Evolutionary conservation across 2,113 vertebrate species (phyloP), one percentile per base, ranked within the genome.

Genomic region (Cariama cristata): DNA sequence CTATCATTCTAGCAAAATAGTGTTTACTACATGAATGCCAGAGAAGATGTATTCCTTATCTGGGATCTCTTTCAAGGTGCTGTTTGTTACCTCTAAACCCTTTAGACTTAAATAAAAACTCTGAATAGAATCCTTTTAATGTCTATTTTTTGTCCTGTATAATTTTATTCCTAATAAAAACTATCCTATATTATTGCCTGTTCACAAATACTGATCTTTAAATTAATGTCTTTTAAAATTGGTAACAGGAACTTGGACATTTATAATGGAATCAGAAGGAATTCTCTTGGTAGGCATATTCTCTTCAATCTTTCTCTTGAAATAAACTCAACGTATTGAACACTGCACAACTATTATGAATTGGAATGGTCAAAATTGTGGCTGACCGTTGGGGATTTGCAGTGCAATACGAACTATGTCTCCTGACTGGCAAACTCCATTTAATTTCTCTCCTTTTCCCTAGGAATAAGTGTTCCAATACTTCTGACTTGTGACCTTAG

Each of bases 301-400:
- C 58, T 84, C 49, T 89, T 94, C 68, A 83, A 86, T 90, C 62
- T 84, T 69, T 60, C 49, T 68, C 35, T 38, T 89, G 64, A 95
- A 94, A 93, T 95, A 93, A 96, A 87, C 59, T 86, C 49, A 81
- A 75, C 33, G 59, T 96, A 97, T 91, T 77, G 85, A 96, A 95
- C 58, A 83, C 32, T 91, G 44, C 17, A 73, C 72, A 87, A 74
- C 67, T 93, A 95, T 95, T 95, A 67, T 0, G 1, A 68, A 76
- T 69, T 91, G 68, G 67, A 97, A 95, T 86, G 62, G 58, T 73
- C 89, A 94, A 92, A 95, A 95, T 87, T 94, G 79, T 93, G 64
- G 24, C 67, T 91, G 62, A 91, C 16, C 79, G 74, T 6, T 68
- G 35, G 93, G 86, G 94, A 97, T 19, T 90, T 87, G n/a, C 55